These are phyloP conservation scores for Acanthococcus lagerstroemiae DNA, from an alignment of 2,888 invertebrate species.

Conservation along the genomic window DNA sequence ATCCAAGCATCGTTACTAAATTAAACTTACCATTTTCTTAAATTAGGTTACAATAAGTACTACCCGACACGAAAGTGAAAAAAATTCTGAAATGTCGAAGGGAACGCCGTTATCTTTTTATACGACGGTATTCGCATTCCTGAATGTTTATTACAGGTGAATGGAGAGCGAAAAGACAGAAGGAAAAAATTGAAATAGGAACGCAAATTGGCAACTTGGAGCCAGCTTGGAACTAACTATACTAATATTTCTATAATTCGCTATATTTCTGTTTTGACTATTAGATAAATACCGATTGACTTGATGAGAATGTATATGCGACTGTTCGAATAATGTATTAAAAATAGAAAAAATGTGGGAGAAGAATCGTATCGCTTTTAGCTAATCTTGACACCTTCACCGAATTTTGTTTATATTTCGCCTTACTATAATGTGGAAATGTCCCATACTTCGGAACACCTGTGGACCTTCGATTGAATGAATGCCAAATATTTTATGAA, in stretches of 20 bases:
- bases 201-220: slow-evolving; percentile 24
- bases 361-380: slow-evolving; percentile 15
- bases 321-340: slow-evolving; percentile 10
- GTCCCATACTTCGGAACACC: slow-evolving; percentile 15
- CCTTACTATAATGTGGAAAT: slow-evolving; percentile 9
- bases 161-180: background rate
- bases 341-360: slow-evolving; percentile 28
- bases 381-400: slow-evolving; percentile 16
- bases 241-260: slow-evolving; percentile 21
- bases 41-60: background rate
- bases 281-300: slow-evolving; percentile 17
- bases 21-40: slow-evolving; percentile 13
- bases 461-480: slow-evolving; percentile 14
- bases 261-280: slow-evolving; percentile 15
- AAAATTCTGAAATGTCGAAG: slow-evolving; percentile 4
- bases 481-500: slow-evolving; percentile 28
- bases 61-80: background rate
- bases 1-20: background rate
- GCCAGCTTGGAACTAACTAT: background rate
- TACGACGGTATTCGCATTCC: slow-evolving; percentile 12
- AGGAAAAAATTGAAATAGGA: slow-evolving; percentile 23
- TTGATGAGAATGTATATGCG: background rate
- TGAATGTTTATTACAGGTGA: slow-evolving; percentile 17
- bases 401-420: slow-evolving; percentile 21
- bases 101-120: background rate